Evolutionary conservation across 1,140 invertebrate genomes (phyloP), one percentile per base, ranked within the genome.

Genomic region (Drosophila guanche): DNA sequence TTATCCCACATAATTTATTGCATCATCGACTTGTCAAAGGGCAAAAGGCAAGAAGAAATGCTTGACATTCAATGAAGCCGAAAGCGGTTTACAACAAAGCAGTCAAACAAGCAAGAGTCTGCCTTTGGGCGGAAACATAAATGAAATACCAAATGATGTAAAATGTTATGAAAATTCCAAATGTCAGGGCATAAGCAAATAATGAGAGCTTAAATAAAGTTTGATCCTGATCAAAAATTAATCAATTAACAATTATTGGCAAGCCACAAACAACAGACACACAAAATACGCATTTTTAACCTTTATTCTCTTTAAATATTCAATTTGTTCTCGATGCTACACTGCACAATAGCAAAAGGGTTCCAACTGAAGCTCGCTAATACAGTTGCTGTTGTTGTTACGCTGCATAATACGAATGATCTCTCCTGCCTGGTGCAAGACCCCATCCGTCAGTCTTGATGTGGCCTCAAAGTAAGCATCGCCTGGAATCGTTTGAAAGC

Each of bases 391-490:
- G 86, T 96, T 95, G 51, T 93, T 93, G 3, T 94, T 95, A 63
- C 96, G 96, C 7, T 94, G 81, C 80, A 96, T 96, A 3, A 96
- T 92, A 25, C 96, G 92, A 79, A 95, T 96, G 20, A 96, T 92
- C 1, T 94, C 93, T 1, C 95, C 95, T 10, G 33, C 33, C 33
- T 37, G 33, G 33, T 12, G 4, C 3, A 37, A 12, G 1, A 37
- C 33, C 33, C 33, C 33, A 37, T 12, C 33, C 10, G 33, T 12
- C 33, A 37, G 10, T 10, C 33, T 10, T 4, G 33, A 37, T 4
- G 33, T 37, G 33, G 33, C 94, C 90, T 96, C 95, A 80, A 96
- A 96, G n/a, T 95, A 91, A 0, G 93, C 95, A 6, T 92, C 90
- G 6, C 95, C 94, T 0, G 96, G 96, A 12, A 12, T 12, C 10